Evolutionary conservation across 1,140 invertebrate genomes (phyloP).

Genomic region (Andrena cerasifolii): DNA sequence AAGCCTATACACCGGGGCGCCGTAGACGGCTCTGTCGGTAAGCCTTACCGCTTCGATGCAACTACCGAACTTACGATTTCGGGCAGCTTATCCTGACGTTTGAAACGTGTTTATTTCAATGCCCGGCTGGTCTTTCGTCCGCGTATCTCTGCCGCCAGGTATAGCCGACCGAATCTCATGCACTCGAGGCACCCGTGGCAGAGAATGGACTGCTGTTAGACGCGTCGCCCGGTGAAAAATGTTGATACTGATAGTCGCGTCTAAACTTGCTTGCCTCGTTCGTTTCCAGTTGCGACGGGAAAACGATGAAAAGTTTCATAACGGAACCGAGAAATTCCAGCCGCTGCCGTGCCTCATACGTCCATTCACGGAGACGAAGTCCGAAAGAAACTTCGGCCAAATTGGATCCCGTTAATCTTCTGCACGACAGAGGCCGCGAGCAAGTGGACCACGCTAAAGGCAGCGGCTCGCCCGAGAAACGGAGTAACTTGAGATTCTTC

Average conservation of each 20-base stretch:
- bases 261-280: neutral
- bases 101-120: too few relatives aligned
- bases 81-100: too few relatives aligned
- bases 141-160: too few relatives aligned
- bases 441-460: slow-evolving; percentile 30
- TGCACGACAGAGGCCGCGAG: slow-evolving; percentile 6
- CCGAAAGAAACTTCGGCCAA: slow-evolving; percentile 34
- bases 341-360: neutral
- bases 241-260: neutral
- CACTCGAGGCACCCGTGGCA: too few relatives aligned
- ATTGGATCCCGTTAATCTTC: slow-evolving; percentile 49
- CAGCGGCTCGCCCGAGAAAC: slow-evolving; percentile 32
- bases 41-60: too few relatives aligned
- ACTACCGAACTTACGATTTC: too few relatives aligned
- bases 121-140: too few relatives aligned
- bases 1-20: too few relatives aligned
- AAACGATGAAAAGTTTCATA: neutral
- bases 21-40: too few relatives aligned
- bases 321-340: slow-evolving; percentile 11
- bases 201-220: too few relatives aligned
- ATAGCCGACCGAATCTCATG: too few relatives aligned
- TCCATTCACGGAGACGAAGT: slow-evolving; percentile 14
- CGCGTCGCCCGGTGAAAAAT: too few relatives aligned
- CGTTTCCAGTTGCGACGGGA: slow-evolving; percentile 7
- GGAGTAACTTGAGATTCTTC: slow-evolving; percentile 23